Conservation (phyloP, 2,797 vertebrate genomes). For the Chelon labrosus region DNA sequence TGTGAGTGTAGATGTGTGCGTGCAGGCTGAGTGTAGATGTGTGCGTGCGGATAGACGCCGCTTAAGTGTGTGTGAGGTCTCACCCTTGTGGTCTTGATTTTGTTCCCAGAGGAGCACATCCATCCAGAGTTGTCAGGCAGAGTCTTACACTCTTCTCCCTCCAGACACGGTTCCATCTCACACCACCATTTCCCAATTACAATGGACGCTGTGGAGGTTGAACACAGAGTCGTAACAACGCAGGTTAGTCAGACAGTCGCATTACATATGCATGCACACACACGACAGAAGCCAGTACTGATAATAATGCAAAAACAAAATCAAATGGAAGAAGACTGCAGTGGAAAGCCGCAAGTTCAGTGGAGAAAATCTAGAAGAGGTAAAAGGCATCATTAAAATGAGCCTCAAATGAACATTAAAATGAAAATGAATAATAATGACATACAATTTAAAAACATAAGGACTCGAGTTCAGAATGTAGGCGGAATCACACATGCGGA, state of each 20-base stretch:
- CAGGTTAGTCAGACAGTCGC: conserved; percentile 34
- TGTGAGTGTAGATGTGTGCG: background rate
- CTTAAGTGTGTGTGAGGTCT: conserved; percentile 72
- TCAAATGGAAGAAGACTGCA: background rate
- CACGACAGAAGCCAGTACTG: too few relatives aligned
- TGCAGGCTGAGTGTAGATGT: too few relatives aligned
- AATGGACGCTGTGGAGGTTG: conserved; percentile 90
- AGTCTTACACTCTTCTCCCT: conserved; percentile 98
- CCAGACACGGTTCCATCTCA: conserved; percentile 98
- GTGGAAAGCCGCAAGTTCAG: background rate
- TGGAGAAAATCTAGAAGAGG: background rate
- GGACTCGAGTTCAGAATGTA: conserved; percentile 2
- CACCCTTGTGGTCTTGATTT: conserved; percentile 99
- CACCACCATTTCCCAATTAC: conserved; percentile 99
- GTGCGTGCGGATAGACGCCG: background rate
- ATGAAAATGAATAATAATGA: background rate
- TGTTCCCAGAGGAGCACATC: conserved; percentile 98
- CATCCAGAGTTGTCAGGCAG: conserved; percentile 98
- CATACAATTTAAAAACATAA: conserved; percentile 5
- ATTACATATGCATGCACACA: background rate
- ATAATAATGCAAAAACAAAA: too few relatives aligned
- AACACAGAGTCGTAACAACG: conserved; percentile 35
- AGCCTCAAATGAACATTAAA: background rate
- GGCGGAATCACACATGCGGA: conserved; percentile 16
- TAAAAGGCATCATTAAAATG: background rate